A percentile compares a stretch with the other conserved stretches of the same genome.
phyloP scores from a whole-genome alignment of 2,888 invertebrate genomes.

The Loripinus fragilis region DNA sequence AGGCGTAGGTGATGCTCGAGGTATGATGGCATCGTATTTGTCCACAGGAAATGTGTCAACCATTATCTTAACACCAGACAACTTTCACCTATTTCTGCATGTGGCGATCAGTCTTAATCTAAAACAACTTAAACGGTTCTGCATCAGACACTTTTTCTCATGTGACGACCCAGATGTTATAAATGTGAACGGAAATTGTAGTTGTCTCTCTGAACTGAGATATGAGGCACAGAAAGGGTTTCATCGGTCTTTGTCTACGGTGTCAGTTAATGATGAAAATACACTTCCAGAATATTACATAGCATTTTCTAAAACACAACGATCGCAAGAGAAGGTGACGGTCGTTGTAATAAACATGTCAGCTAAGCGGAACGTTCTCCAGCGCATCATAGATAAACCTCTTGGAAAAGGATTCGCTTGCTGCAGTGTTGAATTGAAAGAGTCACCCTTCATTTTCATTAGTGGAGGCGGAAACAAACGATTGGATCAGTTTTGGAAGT shows the following conservation, averaged over 20 bases:
- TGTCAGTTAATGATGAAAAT: slow-evolving; percentile 37
- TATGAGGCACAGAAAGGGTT: slow-evolving; percentile 34
- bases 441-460: slow-evolving; percentile 48
- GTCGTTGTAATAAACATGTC: slow-evolving; percentile 48
- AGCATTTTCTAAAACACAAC: slow-evolving; percentile 25
- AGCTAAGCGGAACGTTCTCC: slow-evolving; percentile 34
- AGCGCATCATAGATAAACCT: slow-evolving; percentile 37
- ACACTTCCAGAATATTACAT: slow-evolving; percentile 49
- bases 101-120: slow-evolving; percentile 42
- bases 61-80: slow-evolving; percentile 28
- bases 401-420: slow-evolving; percentile 47
- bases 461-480: slow-evolving; percentile 44
- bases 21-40: slow-evolving; percentile 43
- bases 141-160: slow-evolving; percentile 36
- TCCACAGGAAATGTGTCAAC: slow-evolving; percentile 45
- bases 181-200: slow-evolving; percentile 34
- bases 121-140: slow-evolving; percentile 39
- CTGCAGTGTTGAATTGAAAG: slow-evolving; percentile 43
- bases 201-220: slow-evolving; percentile 26
- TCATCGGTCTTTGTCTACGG: slow-evolving; percentile 34
- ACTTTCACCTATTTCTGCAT: slow-evolving; percentile 52
- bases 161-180: slow-evolving; percentile 23
- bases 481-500: slow-evolving; percentile 35
- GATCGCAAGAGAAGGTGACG: slow-evolving; percentile 25
- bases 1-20: slow-evolving; percentile 26